Percentiles rank a stretch among this genome's conserved stretches.
phyloP scores from a whole-genome alignment of 2,113 vertebrate genomes.

The Archilochus colubris region DNA sequence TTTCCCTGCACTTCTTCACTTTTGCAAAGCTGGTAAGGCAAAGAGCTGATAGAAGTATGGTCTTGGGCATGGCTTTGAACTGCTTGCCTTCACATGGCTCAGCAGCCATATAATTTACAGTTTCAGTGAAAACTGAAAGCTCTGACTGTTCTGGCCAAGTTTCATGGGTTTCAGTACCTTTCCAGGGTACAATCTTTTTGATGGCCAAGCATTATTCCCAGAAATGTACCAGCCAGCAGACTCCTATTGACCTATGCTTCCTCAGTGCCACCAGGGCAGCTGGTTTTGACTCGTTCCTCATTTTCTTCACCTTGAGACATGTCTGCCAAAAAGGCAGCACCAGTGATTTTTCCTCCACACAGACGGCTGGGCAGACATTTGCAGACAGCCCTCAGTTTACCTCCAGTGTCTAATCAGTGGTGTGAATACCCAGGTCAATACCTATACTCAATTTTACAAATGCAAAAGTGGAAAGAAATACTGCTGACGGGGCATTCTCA shows the following conservation, averaged over 20 bases:
- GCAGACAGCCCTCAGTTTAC: background rate
- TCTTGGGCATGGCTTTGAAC: background rate
- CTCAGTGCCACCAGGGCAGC: background rate
- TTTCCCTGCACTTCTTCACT: background rate
- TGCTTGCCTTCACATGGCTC: background rate
- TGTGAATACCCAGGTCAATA: background rate
- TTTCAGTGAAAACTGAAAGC: background rate
- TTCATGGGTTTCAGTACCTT: background rate
- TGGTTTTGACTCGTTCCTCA: background rate
- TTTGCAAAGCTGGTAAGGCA: background rate
- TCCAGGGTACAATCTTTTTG: background rate
- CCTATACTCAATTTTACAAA: background rate
- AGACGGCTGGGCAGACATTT: background rate
- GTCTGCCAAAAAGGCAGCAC: background rate
- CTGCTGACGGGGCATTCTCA: background rate
- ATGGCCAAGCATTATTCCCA: background rate
- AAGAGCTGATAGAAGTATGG: background rate
- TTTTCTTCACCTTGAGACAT: background rate
- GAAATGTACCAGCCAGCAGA: background rate
- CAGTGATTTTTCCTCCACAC: background rate
- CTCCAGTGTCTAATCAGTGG: fast-evolving
- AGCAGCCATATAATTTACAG: background rate
- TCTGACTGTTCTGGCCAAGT: background rate
- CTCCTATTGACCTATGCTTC: background rate
- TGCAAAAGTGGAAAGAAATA: background rate